These are phyloP conservation scores for Habrosyne pyritoides DNA, from an alignment of 2,888 invertebrate species.

Conservation along the genomic window DNA sequence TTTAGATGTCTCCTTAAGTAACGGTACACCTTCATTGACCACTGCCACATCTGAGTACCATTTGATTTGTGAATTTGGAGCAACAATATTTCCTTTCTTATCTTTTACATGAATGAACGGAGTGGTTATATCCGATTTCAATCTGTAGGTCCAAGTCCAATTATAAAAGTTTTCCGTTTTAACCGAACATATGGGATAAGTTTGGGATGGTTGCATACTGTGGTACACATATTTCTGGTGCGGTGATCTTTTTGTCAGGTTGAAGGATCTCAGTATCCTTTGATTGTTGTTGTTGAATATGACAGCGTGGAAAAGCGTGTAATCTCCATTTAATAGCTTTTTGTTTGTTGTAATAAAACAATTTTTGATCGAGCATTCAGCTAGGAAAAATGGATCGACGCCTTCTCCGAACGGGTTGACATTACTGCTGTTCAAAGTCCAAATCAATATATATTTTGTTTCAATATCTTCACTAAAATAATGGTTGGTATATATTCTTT, in stretches of 20 bases:
- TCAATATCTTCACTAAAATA: constrained; percentile 15
- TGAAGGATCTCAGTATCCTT: constrained; percentile 40
- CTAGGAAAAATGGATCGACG: constrained; percentile 44
- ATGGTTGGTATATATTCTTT: constrained; percentile 17
- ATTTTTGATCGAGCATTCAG: constrained; percentile 54
- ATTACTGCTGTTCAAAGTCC: constrained; percentile 30
- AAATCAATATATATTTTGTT: constrained; percentile 58
- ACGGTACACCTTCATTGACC: constrained; percentile 10
- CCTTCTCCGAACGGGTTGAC: constrained; percentile 41
- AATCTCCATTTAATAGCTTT: constrained; percentile 39
- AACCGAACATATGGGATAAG: constrained; percentile 54
- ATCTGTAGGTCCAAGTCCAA: constrained; percentile 76
- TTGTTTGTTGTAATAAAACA: constrained; percentile 64
- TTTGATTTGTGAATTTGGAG: constrained; percentile 44
- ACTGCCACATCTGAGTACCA: constrained; percentile 37
- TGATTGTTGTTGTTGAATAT: constrained; percentile 52
- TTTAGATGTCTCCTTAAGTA: constrained; percentile 33
- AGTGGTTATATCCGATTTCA: constrained; percentile 63
- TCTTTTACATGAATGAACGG: constrained; percentile 67
- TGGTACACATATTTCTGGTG: constrained; percentile 68
- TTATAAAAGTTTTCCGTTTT: constrained; percentile 64
- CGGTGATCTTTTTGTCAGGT: constrained; percentile 39
- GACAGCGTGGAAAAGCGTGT: constrained; percentile 62
- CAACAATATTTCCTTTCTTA: constrained; percentile 43
- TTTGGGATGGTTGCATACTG: constrained; percentile 51